Conservation (phyloP, 2,888 invertebrate species). For the Amphipyra tragopoginis region DNA sequence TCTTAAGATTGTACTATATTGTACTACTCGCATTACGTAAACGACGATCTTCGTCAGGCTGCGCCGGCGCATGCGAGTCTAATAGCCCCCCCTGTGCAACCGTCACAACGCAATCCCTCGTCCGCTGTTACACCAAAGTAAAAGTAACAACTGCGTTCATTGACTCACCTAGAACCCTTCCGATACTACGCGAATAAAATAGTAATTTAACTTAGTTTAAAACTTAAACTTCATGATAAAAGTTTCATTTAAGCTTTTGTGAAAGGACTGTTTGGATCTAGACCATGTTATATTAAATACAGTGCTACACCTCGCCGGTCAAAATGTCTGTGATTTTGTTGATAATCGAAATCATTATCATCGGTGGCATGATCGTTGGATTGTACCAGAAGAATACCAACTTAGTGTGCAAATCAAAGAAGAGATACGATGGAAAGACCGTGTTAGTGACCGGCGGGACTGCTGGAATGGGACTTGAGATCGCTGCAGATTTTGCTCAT, state of each 20-base stretch:
- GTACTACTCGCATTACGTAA: constrained; percentile 26
- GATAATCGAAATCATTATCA: constrained; percentile 65
- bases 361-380: constrained; percentile 72
- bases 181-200: constrained; percentile 40
- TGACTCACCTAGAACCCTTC: constrained; percentile 48
- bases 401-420: constrained; percentile 80
- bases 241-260: constrained; percentile 3
- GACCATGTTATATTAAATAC: constrained; percentile 24
- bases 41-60: constrained; percentile 15
- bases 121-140: constrained; percentile 66
- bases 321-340: constrained; percentile 68
- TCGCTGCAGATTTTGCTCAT: constrained; percentile 80
- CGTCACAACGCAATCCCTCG: constrained; percentile 51
- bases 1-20: constrained; percentile 5
- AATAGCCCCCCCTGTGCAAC: constrained; percentile 48
- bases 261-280: not conserved
- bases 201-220: constrained; percentile 11
- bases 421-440: constrained; percentile 77
- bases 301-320: constrained; percentile 17
- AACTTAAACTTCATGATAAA: not conserved
- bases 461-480: constrained; percentile 81
- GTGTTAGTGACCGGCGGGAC: constrained; percentile 84
- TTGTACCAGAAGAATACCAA: constrained; percentile 83
- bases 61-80: constrained; percentile 34
- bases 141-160: constrained; percentile 59